These are phyloP conservation scores for Luperina nickerlii DNA, from an alignment of 2,888 invertebrate genomes.

Conservation along the genomic window DNA sequence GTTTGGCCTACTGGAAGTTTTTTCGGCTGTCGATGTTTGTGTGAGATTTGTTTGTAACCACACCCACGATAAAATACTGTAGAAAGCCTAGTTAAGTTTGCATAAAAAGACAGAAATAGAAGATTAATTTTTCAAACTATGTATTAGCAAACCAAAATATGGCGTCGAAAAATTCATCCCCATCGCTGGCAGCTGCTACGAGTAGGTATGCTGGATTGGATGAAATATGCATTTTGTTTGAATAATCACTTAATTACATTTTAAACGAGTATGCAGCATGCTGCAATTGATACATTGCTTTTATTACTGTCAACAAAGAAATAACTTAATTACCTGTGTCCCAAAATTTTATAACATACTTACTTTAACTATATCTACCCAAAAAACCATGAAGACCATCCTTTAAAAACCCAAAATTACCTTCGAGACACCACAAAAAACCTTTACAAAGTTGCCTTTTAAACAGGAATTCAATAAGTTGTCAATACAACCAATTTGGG, in stretches of 20 bases:
- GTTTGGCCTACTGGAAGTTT: slow-evolving; percentile 35
- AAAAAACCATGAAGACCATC: not conserved
- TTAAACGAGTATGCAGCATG: not conserved
- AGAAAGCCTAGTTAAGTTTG: slow-evolving; percentile 10
- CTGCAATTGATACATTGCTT: not conserved
- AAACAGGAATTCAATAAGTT: slow-evolving; percentile 36
- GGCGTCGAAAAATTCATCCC: too few species aligned
- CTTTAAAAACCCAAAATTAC: slow-evolving; percentile 8
- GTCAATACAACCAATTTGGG: slow-evolving; percentile 49
- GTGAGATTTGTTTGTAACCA: slow-evolving; percentile 26
- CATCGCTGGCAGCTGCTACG: too few species aligned
- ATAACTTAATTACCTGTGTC: not conserved
- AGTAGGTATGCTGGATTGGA: not conserved
- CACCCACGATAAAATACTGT: slow-evolving; percentile 10
- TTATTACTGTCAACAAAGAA: not conserved
- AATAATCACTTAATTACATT: not conserved
- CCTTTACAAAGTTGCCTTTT: slow-evolving; percentile 7
- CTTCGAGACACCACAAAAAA: not conserved
- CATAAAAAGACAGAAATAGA: not conserved
- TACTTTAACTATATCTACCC: not conserved
- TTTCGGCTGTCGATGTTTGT: not conserved
- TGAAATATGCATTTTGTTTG: not conserved
- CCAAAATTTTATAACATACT: not conserved
- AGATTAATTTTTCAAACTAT: too few species aligned
- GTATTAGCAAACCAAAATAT: too few species aligned